phyloP scores from a whole-genome alignment of 2,888 invertebrate species.

The Gibbula magus region DNA sequence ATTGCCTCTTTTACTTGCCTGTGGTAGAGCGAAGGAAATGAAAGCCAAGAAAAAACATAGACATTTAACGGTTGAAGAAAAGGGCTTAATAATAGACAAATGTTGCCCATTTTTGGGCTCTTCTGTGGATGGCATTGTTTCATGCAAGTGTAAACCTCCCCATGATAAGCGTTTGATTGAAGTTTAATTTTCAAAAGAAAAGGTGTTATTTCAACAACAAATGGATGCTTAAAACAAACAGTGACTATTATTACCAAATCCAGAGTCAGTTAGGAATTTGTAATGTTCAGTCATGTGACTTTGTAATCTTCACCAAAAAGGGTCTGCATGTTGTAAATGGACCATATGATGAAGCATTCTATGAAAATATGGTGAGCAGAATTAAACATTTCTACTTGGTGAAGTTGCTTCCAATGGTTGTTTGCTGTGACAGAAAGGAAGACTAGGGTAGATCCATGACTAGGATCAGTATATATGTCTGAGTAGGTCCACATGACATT shows the following conservation, averaged over 20 bases:
- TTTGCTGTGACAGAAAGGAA: not conserved
- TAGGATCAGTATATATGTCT: no score
- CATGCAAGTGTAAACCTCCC: slow-evolving; percentile 1
- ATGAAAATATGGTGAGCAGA: not conserved
- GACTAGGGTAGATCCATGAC: not conserved
- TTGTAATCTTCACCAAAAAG: slow-evolving; percentile 22
- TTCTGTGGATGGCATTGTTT: slow-evolving; percentile 9
- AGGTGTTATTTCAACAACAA: not conserved
- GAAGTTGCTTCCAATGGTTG: not conserved
- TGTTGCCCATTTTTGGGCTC: slow-evolving; percentile 13
- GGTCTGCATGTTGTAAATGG: slow-evolving; percentile 21
- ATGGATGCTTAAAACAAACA: slow-evolving; percentile 6
- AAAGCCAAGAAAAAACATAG: not conserved
- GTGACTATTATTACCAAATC: slow-evolving; percentile 27
- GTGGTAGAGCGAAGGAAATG: no score
- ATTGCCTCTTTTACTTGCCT: no score
- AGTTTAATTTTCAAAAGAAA: slow-evolving; percentile 21
- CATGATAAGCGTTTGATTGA: slow-evolving; percentile 18
- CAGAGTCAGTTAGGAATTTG: slow-evolving; percentile 26
- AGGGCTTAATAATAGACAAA: slow-evolving; percentile 3
- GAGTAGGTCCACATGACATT: no score
- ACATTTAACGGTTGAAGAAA: not conserved
- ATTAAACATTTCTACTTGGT: not conserved
- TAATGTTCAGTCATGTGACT: slow-evolving; percentile 8
- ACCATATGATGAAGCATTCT: slow-evolving; percentile 10